Base-by-base conservation (phyloP, 2,888 invertebrate genomes). In the Dolichopus griseipennis region DNA sequence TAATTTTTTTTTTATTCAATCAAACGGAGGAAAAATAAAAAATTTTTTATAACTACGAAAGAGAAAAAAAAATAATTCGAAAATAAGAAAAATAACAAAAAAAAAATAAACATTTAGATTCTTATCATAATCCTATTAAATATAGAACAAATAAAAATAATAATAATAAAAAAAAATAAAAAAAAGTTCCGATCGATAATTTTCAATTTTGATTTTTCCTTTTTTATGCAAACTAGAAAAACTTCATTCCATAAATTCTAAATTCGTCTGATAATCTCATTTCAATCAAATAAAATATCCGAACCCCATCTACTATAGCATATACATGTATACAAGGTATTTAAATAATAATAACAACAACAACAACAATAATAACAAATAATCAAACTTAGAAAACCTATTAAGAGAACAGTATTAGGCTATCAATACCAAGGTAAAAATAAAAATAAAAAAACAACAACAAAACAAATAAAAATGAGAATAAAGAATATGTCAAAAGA, bases 61-160 rank as follows among this genome's bases (percentile, higher is more conserved):
- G 1, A 10, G 12, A 37, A 7, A 37, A 37, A 10, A 37, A 10
- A 37, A 37, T 10, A 37, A 37, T 12, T 10, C 37, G 8, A 37
- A 37, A 7, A 7, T 8, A 37, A 12, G 8, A 37, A 37, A 7
- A 37, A 37, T n/a, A n/a, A n/a, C n/a, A 37, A 37, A 37, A 10
- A 37, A n/a, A 18, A 52, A 52, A 18, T 18, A 12, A 52, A n/a
- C 52, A n/a, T 52, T 52, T 52, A 52, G 52, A 52, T 52, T 52
- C 27, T 52, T 52, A 52, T 52, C 52, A 52, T 52, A 52, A n/a
- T n/a, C 52, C 52, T 52, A 52, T 52, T n/a, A 52, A 52, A 52
- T 52, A n/a, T 52, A 52, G 52, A 52, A 52, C 52, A 52, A 37
- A 37, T 37, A 37, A 37, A 37, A 37, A 37, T 12, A 37, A 37